Base-by-base conservation (phyloP, 2,888 invertebrate genomes). In the Ormyrus rosae region DNA sequence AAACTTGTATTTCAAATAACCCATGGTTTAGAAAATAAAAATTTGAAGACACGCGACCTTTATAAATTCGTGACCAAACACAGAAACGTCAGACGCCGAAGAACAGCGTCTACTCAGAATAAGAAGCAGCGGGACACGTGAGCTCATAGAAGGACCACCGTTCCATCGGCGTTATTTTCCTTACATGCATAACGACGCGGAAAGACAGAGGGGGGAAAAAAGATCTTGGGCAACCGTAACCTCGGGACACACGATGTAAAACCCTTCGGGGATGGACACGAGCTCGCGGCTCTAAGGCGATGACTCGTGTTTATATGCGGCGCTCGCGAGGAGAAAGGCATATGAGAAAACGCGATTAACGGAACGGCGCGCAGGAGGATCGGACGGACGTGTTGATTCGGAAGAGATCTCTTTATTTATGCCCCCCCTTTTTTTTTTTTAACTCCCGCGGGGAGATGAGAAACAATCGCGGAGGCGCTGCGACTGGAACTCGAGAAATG, bases 11-110 rank as follows among this genome's bases (percentile, higher is more conserved):
- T 2, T 19, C 2, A 19, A 19, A 19, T 19, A 19, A 19, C 19
- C 1, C 19, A 19, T 19, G 19, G 19, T 19, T 19, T 0, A 19
- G 19, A 19, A 19, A 19, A 19, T 19, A 2, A 19, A 19, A 19
- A 19, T 19, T 19, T 19, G 19, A 19, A 1, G 19, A 19, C 19
- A 19, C 19, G 48, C n/a, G 64, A 72, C 63, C 64, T 72, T 53
- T 63, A 53, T 45, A 13, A 19, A 19, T 46, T 64, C 55, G n/a
- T 13, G 63, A 53, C 45, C 45, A 11, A 55, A 71, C 61, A 48
- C 34, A 60, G 50, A 84, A 83, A 55, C 85, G 81, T 84, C 85
- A 86, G 81, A 82, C 83, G 86, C 85, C 85, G 86, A 85, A 83
- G 82, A 82, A 83, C n/a, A n/a, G 80, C 75, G 64, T 19, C 53